Evolutionary conservation across 23 tunicate species (phyloP).

Genomic region (Pegea sp.): DNA sequence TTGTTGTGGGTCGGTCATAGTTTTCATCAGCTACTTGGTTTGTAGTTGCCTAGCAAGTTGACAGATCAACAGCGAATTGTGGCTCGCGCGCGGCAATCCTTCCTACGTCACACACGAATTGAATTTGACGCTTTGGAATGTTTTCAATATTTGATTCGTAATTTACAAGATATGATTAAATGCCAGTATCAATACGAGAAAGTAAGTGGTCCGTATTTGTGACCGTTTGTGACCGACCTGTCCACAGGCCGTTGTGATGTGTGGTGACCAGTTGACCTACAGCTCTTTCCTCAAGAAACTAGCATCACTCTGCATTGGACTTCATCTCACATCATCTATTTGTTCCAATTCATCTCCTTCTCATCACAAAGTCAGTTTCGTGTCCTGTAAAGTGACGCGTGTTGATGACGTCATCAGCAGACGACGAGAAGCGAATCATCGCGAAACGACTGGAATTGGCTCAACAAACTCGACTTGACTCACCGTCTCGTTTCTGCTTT

Average conservation of each 20-base stretch:
- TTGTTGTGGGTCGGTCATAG: too few species aligned
- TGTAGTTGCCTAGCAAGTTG: too few species aligned
- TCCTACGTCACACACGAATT: neutral
- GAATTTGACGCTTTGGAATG: constrained; percentile 15
- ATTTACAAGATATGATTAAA: constrained; percentile 18
- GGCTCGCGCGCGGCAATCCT: constrained; percentile 13
- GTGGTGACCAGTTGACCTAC: constrained; percentile 56
- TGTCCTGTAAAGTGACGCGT: too few species aligned
- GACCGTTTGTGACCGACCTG: too few species aligned
- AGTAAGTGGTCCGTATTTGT: constrained; percentile 9
- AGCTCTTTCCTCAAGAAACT: constrained; percentile 40
- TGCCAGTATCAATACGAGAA: constrained; percentile 36
- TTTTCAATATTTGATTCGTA: constrained; percentile 17
- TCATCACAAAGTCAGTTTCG: constrained; percentile 22
- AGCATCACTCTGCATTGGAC: constrained; percentile 46
- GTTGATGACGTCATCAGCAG: too few species aligned
- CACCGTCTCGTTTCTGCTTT: too few species aligned
- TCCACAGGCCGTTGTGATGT: constrained; percentile 15
- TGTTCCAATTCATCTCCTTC: constrained; percentile 22
- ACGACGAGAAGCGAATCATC: too few species aligned
- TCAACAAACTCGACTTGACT: too few species aligned
- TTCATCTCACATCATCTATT: constrained; percentile 24
- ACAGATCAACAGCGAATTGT: constrained; percentile 7
- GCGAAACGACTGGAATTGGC: too few species aligned
- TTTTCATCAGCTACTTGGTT: too few species aligned